These are phyloP conservation scores for Staurois parvus DNA, from an alignment of 2,797 vertebrate species.

Conservation along the genomic window DNA sequence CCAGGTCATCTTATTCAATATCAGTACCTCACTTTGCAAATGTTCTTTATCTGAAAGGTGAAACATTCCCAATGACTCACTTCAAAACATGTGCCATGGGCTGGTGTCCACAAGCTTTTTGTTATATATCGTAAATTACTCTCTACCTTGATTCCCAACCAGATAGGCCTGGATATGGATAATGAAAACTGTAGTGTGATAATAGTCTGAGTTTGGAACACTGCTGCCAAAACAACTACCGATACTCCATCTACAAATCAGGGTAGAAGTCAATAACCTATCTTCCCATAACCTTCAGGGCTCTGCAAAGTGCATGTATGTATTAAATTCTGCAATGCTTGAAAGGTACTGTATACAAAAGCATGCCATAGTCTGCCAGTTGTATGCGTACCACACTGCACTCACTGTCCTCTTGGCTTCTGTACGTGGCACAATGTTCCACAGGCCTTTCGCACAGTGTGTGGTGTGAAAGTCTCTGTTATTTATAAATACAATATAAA, in stretches of 20 bases:
- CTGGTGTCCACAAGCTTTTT: too few species aligned
- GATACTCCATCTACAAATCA: not conserved
- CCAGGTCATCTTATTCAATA: too few species aligned
- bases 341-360: constrained; percentile 28
- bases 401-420: constrained; percentile 19
- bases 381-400: constrained; percentile 26
- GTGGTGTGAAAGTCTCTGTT: constrained; percentile 62
- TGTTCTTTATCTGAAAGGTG: too few species aligned
- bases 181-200: not conserved
- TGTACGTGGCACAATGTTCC: constrained; percentile 31
- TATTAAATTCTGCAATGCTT: constrained; percentile 16
- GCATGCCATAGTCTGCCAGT: constrained; percentile 2
- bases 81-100: too few species aligned
- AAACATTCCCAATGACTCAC: too few species aligned
- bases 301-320: constrained; percentile 13
- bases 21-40: too few species aligned
- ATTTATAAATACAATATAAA: constrained; percentile 63
- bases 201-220: not conserved
- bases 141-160: not conserved
- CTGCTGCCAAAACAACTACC: not conserved
- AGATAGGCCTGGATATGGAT: not conserved
- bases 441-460: constrained; percentile 40
- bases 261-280: not conserved
- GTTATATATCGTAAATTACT: too few species aligned
- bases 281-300: not conserved